phyloP scores from a whole-genome alignment of 2,888 invertebrate genomes.

The Xestia xanthographa region DNA sequence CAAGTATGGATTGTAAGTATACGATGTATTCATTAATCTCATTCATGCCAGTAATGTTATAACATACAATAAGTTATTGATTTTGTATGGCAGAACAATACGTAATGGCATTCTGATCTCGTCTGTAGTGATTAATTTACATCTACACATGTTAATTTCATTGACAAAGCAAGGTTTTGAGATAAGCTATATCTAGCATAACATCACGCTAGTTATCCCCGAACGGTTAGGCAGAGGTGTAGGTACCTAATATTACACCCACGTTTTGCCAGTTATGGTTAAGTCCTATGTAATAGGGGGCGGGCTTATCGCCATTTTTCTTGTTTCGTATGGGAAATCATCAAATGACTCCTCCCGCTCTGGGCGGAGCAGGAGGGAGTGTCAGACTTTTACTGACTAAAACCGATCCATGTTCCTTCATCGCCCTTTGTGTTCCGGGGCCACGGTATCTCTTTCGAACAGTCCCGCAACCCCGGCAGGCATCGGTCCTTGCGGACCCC shows the following conservation, averaged over 20 bases:
- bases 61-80: background rate
- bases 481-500: too few species aligned
- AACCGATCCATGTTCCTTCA: too few species aligned
- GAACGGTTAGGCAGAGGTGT: background rate
- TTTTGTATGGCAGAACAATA: conserved; percentile 9
- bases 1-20: background rate
- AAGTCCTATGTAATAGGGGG: background rate
- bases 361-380: too few species aligned
- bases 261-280: too few species aligned
- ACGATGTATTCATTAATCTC: background rate
- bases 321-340: too few species aligned
- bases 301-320: background rate
- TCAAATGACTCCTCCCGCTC: too few species aligned
- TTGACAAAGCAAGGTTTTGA: background rate
- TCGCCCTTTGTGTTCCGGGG: too few species aligned
- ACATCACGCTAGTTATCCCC: background rate
- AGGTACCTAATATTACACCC: background rate
- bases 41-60: background rate
- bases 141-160: background rate
- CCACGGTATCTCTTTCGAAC: too few species aligned
- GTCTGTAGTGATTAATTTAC: background rate
- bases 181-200: background rate
- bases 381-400: too few species aligned
- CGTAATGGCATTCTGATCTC: background rate
- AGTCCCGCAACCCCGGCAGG: too few species aligned